Base-by-base conservation (phyloP, 2,888 invertebrate genomes). In the Ichneumoninae sp. region DNA sequence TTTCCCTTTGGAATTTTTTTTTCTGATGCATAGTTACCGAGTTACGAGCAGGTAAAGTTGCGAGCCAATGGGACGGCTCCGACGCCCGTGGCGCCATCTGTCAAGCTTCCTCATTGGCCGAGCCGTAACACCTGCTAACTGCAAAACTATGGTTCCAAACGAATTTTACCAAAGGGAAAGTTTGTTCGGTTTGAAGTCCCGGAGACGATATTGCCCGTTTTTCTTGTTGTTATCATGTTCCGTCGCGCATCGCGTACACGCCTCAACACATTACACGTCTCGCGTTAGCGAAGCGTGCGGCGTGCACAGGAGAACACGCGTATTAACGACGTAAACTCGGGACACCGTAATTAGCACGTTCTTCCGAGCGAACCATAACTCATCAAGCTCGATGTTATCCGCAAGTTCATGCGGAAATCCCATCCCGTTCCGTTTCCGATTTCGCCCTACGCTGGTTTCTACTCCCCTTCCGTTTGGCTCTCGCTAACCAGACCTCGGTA, bases 291-390 rank as follows among this genome's bases (percentile, higher is more conserved):
- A 75, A 26, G 36, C 47, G 33, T 60, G 36, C 33, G 47, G 33
- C 54, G 68, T 33, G 66, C 52, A 13, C 16, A 63, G 30, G 69
- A 68, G 77, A 73, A 81, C 74, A 65, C 30, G 63, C 77, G 63
- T 78, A 78, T 69, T 65, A 74, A 81, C 73, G 68, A 54, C 65
- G 60, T 66, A 77, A 78, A 79, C 74, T 74, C 66, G 65, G 70
- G 36, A 76, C 74, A 79, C 71, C 81, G 76, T 87, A 89, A 88
- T 89, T 90, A 88, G 88, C 86, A 68, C 77, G 86, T 85, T 88
- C 86, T 88, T 89, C 87, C 77, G 81, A 81, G 85, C 83, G 87
- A 33, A 83, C 76, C 73, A 68, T 82, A 84, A 81, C 81, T 85
- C 81, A 75, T 85, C 81, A 81, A 75, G 84, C 84, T 81, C 81